Percentiles rank a stretch among this genome's conserved stretches.
Conservation (phyloP, 1,140 invertebrate species). For the Rhopalosiphum padi region DNA sequence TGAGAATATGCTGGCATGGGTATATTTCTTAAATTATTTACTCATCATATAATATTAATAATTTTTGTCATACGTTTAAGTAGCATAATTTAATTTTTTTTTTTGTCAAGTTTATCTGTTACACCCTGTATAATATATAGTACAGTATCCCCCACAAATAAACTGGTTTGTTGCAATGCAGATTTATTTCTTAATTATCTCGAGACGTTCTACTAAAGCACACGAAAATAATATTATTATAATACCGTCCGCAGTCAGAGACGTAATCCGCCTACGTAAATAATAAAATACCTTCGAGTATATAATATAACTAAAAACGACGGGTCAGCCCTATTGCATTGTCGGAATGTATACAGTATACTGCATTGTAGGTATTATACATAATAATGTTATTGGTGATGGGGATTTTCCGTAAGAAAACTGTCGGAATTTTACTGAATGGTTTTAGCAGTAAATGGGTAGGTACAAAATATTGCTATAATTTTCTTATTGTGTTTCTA, state of each 20-base stretch:
- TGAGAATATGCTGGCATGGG: too few species aligned
- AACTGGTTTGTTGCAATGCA: background rate
- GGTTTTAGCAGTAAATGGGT: too few species aligned
- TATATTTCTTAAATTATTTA: too few species aligned
- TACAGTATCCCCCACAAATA: background rate
- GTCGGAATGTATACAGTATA: background rate
- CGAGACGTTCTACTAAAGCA: background rate
- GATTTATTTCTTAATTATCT: conserved; percentile 46
- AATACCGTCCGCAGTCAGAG: background rate
- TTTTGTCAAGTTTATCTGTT: too few species aligned
- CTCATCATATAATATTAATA: too few species aligned
- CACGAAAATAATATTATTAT: background rate
- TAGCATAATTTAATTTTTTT: too few species aligned
- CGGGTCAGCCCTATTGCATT: too few species aligned
- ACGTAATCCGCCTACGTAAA: background rate
- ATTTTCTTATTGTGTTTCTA: too few species aligned
- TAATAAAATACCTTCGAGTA: background rate
- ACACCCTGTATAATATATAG: background rate
- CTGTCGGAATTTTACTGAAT: too few species aligned
- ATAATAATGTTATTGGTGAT: background rate
- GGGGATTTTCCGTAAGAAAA: too few species aligned
- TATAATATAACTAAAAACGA: background rate
- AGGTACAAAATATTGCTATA: too few species aligned
- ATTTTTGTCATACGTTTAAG: too few species aligned
- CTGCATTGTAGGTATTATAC: background rate